Evolutionary conservation across 2,113 vertebrate genomes (phyloP).

Genomic region (Malurus melanocephalus): DNA sequence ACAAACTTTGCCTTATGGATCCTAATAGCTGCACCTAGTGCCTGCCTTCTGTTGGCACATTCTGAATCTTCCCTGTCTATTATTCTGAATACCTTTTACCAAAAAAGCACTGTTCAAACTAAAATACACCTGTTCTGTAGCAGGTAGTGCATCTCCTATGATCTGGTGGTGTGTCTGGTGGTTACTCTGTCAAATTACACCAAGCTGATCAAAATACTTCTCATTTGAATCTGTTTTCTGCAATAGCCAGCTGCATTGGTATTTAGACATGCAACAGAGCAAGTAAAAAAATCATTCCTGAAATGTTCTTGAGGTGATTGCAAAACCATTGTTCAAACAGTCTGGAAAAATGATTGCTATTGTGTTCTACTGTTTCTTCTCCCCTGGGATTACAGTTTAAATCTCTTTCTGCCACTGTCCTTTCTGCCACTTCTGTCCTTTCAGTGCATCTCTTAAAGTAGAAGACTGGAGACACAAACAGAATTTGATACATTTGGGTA

Average conservation of each 20-base stretch:
- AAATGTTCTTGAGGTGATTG: not conserved
- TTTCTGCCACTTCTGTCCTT: not conserved
- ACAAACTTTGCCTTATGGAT: not conserved
- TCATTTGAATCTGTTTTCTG: not conserved
- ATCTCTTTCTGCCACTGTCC: not conserved
- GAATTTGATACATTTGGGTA: not conserved
- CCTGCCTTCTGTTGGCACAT: not conserved
- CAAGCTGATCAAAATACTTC: not conserved
- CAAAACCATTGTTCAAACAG: not conserved
- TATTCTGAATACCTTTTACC: not conserved
- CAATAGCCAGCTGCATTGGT: not conserved
- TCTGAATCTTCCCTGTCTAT: not conserved
- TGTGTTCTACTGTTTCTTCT: not conserved
- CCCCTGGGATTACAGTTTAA: not conserved
- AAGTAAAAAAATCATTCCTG: not conserved
- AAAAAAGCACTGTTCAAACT: not conserved
- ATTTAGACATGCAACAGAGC: not conserved
- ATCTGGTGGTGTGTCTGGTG: not conserved
- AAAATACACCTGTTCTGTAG: not conserved
- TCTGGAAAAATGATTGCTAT: not conserved
- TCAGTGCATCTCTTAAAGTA: not conserved
- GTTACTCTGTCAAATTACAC: not conserved
- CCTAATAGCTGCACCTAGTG: not conserved
- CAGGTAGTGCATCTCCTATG: not conserved
- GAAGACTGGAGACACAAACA: not conserved